A percentile compares a stretch with the other conserved stretches of the same genome.
Evolutionary conservation across 2,113 vertebrate genomes (phyloP).

Genomic region (Beaufortia kweichowensis): DNA sequence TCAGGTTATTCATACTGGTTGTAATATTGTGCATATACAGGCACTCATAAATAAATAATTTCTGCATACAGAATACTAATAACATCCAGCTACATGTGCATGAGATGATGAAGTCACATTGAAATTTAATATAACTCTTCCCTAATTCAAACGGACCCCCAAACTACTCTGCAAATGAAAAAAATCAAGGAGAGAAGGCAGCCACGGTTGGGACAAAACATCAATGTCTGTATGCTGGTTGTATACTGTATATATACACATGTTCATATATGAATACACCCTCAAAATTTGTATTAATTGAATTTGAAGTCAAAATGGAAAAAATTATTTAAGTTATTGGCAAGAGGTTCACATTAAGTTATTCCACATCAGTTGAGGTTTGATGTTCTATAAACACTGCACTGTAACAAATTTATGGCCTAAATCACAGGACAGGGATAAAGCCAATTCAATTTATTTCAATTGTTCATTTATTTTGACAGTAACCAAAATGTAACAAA

Average conservation of each 20-base stretch:
- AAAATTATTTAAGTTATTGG: too few species aligned
- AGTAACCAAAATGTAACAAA: not conserved
- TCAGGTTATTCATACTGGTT: not conserved
- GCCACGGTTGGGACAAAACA: constrained; percentile 22
- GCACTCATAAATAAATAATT: too few species aligned
- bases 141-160: not conserved
- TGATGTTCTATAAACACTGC: not conserved
- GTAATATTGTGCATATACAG: not conserved
- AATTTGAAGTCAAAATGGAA: too few species aligned
- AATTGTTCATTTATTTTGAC: constrained; percentile 10
- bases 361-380: constrained; percentile 9
- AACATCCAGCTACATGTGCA: not conserved
- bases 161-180: not conserved
- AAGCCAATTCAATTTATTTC: not conserved
- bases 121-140: not conserved
- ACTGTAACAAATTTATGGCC: not conserved
- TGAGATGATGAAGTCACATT: not conserved
- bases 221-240: not conserved
- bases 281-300: constrained; percentile 19
- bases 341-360: not conserved
- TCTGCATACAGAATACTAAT: not conserved
- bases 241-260: not conserved
- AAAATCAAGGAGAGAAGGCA: constrained; percentile 39
- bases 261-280: not conserved
- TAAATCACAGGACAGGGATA: not conserved